Conservation (phyloP, 2,888 invertebrate species). For the Epistrophe eligans region DNA sequence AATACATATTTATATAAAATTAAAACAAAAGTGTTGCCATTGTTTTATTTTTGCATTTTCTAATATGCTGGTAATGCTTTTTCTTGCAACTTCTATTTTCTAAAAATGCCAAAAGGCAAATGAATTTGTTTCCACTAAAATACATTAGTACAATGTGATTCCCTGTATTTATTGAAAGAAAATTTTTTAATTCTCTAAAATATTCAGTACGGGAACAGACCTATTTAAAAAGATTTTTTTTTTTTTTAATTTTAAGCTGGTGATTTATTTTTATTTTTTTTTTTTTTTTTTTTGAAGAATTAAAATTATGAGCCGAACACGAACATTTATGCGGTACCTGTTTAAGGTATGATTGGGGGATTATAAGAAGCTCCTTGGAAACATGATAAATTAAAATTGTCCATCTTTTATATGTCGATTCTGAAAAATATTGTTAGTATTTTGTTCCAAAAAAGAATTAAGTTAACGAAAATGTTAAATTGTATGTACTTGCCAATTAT, state of each 20-base stretch:
- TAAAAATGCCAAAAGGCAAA: no score
- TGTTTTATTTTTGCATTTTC: background rate
- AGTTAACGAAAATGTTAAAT: background rate
- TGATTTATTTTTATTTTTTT: background rate
- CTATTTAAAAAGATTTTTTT: background rate
- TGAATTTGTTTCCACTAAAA: no score
- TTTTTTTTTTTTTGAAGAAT: background rate
- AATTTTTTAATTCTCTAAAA: no score
- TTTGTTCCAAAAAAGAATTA: background rate
- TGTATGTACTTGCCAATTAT: background rate
- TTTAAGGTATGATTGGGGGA: background rate
- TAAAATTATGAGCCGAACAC: slow-evolving; percentile 21
- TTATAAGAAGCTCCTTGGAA: slow-evolving; percentile 4
- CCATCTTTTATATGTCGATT: slow-evolving; percentile 2
- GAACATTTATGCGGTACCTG: slow-evolving; percentile 36
- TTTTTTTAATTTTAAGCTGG: background rate
- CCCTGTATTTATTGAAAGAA: no score
- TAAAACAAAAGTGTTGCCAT: background rate
- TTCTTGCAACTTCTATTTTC: no score
- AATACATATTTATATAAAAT: background rate
- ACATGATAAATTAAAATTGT: background rate
- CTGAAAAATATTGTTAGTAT: slow-evolving; percentile 35
- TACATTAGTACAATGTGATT: no score
- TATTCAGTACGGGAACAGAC: slow-evolving; percentile 7
- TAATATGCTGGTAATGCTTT: no score